Base-by-base conservation (phyloP, 2,113 vertebrate species). In the Eurypyga helias region DNA sequence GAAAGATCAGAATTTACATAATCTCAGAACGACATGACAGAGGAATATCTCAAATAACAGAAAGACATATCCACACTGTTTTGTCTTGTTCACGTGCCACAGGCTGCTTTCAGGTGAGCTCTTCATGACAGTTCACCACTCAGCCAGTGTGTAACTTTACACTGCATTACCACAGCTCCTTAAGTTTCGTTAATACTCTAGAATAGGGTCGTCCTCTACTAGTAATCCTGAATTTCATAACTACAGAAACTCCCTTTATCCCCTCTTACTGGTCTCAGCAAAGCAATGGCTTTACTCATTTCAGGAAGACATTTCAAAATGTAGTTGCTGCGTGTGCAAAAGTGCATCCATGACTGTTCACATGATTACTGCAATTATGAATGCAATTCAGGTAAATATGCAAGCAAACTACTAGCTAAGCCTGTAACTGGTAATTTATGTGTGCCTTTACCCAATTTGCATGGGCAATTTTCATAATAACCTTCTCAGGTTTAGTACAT, bases 331-430 rank as follows among this genome's bases (percentile, higher is more conserved):
- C 49, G 33, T 66, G 62, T 83, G 84, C 49, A 95, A 41, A 94
- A 85, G 58, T 72, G 58, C 66, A 93, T 93, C 79, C 78, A 49
- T 43, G 80, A 65, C 77, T 89, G 80, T 87, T 93, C 94, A 61
- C 31, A 46, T 95, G 95, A 97, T 95, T 89, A 90, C 86, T 67
- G 86, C 95, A 92, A 96, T 97, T 95, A 97, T 25, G 45, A 89
- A 91, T 84, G 89, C 86, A 95, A 65, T 95, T 95, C 57, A 6
- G 86, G 86, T 92, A 95, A 93, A 97, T 76, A 92, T 76, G 83
- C 76, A 96, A 89, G 94, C 52, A 92, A 79, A 89, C 89, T 75
- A 89, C 65, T 82, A 92, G 83, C 61, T 93, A 89, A 92, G 45
- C n/a, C 73, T 91, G 61, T 76, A 95, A 90, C 92, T 95, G 72